These are phyloP conservation scores for Mandrillus leucophaeus DNA, from an alignment of 2,113 vertebrate genomes.

Conservation along the genomic window DNA sequence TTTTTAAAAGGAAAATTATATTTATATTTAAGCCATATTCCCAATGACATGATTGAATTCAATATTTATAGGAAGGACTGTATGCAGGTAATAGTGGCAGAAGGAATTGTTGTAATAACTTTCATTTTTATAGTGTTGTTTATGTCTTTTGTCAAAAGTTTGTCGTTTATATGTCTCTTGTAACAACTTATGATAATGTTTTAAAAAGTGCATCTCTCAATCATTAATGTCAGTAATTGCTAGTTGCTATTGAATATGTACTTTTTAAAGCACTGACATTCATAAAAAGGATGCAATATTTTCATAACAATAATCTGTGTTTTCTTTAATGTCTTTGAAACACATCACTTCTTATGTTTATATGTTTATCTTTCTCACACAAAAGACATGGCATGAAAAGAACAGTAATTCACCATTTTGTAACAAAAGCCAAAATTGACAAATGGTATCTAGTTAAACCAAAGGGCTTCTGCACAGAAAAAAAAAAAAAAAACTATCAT, in stretches of 20 bases:
- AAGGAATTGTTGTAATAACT: background rate
- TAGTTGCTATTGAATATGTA: background rate
- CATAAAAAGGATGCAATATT: background rate
- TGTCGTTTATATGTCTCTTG: background rate
- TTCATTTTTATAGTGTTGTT: background rate
- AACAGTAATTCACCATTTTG: background rate
- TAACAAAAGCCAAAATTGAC: background rate
- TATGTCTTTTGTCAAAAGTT: background rate
- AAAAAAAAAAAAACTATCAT: too few species aligned
- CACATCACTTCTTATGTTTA: background rate
- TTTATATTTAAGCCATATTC: background rate
- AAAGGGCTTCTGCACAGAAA: too few species aligned
- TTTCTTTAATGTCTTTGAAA: background rate
- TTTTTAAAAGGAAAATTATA: background rate
- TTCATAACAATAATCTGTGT: background rate
- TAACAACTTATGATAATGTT: background rate
- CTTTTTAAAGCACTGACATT: background rate
- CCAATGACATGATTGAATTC: background rate
- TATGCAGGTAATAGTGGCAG: background rate
- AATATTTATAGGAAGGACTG: background rate
- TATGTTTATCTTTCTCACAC: background rate
- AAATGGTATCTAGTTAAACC: too few species aligned
- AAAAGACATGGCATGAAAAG: background rate
- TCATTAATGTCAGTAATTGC: background rate
- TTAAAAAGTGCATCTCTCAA: background rate